Conservation (phyloP, 2,888 invertebrate genomes). For the Alloplasta piceator region DNA sequence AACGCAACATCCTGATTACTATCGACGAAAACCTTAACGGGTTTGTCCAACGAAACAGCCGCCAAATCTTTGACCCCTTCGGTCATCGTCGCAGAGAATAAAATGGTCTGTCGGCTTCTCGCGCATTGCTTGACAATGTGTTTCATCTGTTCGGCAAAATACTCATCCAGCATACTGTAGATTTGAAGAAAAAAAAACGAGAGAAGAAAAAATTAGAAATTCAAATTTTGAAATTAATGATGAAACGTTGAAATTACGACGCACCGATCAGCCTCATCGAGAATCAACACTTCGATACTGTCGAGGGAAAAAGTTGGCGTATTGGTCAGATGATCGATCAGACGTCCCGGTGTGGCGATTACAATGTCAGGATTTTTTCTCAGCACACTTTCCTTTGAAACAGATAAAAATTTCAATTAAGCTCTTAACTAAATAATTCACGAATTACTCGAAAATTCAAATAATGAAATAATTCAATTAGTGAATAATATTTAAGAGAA, state of each 20-base stretch:
- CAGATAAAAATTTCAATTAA: not conserved
- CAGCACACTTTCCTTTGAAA: constrained; percentile 88
- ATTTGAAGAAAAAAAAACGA: not conserved
- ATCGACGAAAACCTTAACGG: constrained; percentile 97
- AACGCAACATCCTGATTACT: constrained; percentile 98
- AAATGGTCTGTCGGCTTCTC: constrained; percentile 95
- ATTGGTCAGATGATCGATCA: constrained; percentile 98
- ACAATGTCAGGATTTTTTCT: constrained; percentile 97
- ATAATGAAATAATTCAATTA: too few relatives aligned
- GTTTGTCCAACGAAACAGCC: constrained; percentile 95
- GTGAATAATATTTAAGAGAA: too few relatives aligned
- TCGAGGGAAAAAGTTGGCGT: constrained; percentile 96
- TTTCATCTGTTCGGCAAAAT: constrained; percentile 99
- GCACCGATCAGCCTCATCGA: constrained; percentile 91
- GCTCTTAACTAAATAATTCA: constrained; percentile 25
- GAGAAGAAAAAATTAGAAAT: not conserved
- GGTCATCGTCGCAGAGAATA: constrained; percentile 99
- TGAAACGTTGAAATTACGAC: constrained; percentile 5
- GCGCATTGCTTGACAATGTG: constrained; percentile 97
- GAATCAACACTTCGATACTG: constrained; percentile 93
- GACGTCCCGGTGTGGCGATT: constrained; percentile 98
- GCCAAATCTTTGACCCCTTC: constrained; percentile 98
- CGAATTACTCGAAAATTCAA: not conserved
- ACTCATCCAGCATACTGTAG: constrained; percentile 97
- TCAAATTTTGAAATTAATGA: not conserved